Evolutionary conservation across 1,140 invertebrate species (phyloP).

Genomic region (Bicyclus anynana): DNA sequence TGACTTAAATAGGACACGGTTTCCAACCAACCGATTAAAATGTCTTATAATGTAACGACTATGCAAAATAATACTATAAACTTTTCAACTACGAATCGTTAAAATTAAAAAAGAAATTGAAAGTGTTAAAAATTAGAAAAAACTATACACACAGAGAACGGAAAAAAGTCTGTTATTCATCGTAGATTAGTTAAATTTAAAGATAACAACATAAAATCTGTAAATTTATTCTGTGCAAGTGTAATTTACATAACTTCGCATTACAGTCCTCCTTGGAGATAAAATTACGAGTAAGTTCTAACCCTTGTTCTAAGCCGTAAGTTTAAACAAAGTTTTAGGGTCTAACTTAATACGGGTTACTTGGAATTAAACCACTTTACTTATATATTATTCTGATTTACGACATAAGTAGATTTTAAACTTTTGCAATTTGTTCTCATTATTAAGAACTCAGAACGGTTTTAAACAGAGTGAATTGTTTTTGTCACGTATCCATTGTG

Average conservation of each 20-base stretch:
- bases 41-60: no score
- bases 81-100: no score
- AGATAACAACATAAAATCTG: not conserved
- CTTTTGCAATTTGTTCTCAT: not conserved
- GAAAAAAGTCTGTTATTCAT: no score
- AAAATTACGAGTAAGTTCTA: slow-evolving; percentile 12
- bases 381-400: slow-evolving; percentile 2
- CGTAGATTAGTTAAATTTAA: no score
- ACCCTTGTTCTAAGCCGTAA: slow-evolving; percentile 7
- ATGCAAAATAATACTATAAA: no score
- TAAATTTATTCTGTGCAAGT: not conserved
- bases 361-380: not conserved
- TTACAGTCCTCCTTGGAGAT: slow-evolving; percentile 1
- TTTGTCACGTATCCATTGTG: no score
- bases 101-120: no score
- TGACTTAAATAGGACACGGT: slow-evolving; percentile 30
- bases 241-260: not conserved
- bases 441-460: no score
- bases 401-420: not conserved
- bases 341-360: slow-evolving; percentile 14
- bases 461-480: no score
- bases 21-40: slow-evolving; percentile 30
- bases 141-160: no score
- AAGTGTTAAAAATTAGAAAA: no score
- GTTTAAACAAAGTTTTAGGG: slow-evolving; percentile 16